Conservation (phyloP, 2,888 invertebrate genomes). For the Ennomos quercinarius region DNA sequence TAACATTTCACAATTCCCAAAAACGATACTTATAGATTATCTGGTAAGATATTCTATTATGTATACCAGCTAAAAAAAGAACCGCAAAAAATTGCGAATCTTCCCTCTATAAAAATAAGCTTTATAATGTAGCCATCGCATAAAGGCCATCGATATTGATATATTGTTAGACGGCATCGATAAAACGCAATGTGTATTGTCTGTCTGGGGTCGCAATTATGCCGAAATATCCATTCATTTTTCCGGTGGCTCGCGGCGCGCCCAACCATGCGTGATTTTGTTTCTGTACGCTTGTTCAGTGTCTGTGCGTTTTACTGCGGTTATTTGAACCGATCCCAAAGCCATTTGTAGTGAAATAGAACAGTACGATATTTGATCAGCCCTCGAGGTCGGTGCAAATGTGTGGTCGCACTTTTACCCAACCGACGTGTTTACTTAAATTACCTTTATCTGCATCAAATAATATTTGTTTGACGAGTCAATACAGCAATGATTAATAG, state of each 20-base stretch:
- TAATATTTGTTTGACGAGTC: slow-evolving; percentile 39
- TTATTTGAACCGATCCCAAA: slow-evolving; percentile 71
- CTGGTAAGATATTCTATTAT: neutral
- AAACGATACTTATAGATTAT: neutral
- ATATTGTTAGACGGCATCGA: slow-evolving; percentile 32
- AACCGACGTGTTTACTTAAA: slow-evolving; percentile 32
- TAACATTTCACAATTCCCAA: slow-evolving; percentile 19
- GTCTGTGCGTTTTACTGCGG: slow-evolving; percentile 71
- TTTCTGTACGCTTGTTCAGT: slow-evolving; percentile 79
- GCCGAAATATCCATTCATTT: slow-evolving; percentile 79
- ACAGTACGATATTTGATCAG: slow-evolving; percentile 64
- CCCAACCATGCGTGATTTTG: slow-evolving; percentile 78
- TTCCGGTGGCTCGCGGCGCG: slow-evolving; percentile 68
- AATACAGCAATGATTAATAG: slow-evolving; percentile 41
- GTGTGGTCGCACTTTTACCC: slow-evolving; percentile 36
- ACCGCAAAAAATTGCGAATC: neutral
- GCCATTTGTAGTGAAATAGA: slow-evolving; percentile 71
- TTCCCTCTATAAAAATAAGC: slow-evolving; percentile 21
- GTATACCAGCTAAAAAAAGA: neutral
- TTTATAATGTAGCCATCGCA: slow-evolving; percentile 22
- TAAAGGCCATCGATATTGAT: slow-evolving; percentile 25
- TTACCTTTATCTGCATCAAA: slow-evolving; percentile 30
- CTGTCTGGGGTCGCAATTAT: slow-evolving; percentile 68
- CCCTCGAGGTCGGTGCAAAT: slow-evolving; percentile 35
- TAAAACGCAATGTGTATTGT: slow-evolving; percentile 50